Evolutionary conservation across 2,113 vertebrate genomes (phyloP).

Genomic region (Ageneiosus marmoratus): DNA sequence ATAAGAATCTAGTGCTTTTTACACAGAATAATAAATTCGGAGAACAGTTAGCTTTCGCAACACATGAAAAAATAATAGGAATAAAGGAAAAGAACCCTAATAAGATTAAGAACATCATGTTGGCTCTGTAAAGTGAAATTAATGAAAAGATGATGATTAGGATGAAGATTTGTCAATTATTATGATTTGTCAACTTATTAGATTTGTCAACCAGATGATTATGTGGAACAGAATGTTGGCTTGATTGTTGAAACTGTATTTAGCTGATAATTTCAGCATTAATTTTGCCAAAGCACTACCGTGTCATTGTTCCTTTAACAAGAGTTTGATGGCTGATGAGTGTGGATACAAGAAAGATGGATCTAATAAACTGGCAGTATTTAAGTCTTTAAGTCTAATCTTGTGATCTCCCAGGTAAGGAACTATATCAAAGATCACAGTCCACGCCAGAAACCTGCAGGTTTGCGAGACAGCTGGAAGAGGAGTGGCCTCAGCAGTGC

Average conservation of each 20-base stretch:
- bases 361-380: neutral
- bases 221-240: neutral
- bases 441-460: conserved; percentile 82
- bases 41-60: no score
- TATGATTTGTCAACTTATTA: no score
- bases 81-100: no score
- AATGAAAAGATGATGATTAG: no score
- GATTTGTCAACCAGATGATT: no score
- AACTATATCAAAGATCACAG: conserved; percentile 94
- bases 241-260: neutral
- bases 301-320: neutral
- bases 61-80: no score
- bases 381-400: neutral
- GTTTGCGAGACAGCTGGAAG: conserved; percentile 89
- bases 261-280: neutral
- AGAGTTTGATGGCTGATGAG: neutral
- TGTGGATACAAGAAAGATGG: neutral
- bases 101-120: no score
- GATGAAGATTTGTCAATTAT: no score
- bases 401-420: conserved; percentile 79
- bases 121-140: no score
- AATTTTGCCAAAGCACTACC: neutral
- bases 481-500: conserved; percentile 87
- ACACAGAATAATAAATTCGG: no score
- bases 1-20: no score